Evolutionary conservation across 2,888 invertebrate species (phyloP).

Genomic region (Seira ritae): DNA sequence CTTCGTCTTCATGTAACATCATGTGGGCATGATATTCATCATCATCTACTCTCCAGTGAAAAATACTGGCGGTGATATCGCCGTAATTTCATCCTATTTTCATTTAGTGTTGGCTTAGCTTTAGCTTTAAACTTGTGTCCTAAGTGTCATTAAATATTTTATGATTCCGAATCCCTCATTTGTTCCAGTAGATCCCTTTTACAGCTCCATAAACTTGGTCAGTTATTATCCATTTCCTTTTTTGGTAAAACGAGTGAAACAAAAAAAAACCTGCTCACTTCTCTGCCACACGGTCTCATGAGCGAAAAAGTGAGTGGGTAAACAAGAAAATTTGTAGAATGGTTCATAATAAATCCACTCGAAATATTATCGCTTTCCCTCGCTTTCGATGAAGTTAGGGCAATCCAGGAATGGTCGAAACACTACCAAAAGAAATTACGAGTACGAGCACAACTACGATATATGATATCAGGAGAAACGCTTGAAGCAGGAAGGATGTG

Average conservation of each 20-base stretch:
- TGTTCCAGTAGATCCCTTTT: constrained; percentile 67
- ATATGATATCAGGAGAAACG: too few relatives aligned
- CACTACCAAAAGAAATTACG: not conserved
- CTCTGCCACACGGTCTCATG: constrained; percentile 7
- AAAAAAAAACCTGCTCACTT: constrained; percentile 25
- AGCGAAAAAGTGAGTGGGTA: not conserved
- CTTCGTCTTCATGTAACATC: not conserved
- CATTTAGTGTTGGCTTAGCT: not conserved
- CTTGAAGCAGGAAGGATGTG: not conserved
- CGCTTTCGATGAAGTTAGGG: not conserved
- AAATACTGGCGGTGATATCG: not conserved
- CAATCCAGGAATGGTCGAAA: not conserved
- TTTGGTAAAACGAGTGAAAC: constrained; percentile 23
- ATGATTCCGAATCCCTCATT: constrained; percentile 62
- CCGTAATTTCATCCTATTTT: not conserved
- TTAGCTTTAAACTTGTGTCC: not conserved
- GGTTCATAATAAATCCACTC: constrained; percentile 1
- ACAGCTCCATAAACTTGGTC: constrained; percentile 65
- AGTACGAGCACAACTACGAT: too few relatives aligned
- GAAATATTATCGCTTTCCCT: not conserved
- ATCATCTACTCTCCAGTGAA: not conserved
- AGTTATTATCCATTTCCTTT: constrained; percentile 40
- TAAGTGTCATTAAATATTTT: constrained; percentile 56
- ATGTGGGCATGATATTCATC: not conserved
- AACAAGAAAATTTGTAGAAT: not conserved